Evolutionary conservation across 1,140 invertebrate genomes (phyloP).

Genomic region (Drosophila tsacasi): DNA sequence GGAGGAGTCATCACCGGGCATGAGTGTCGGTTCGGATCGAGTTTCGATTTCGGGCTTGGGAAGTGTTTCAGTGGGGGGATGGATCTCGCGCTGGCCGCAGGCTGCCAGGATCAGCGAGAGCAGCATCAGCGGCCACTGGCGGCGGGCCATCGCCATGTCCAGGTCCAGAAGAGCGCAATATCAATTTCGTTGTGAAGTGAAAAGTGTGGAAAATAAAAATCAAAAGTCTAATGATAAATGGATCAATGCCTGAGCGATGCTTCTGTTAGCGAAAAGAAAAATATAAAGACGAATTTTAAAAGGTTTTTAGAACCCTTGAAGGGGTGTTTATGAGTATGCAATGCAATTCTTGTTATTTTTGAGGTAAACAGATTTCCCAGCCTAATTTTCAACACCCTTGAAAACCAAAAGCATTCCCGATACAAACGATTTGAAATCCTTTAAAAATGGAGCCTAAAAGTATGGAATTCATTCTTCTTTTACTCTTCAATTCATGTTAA

Average conservation of each 20-base stretch:
- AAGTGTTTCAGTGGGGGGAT: not conserved
- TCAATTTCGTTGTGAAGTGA: not conserved
- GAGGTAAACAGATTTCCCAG: too few relatives aligned
- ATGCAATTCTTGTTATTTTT: too few relatives aligned
- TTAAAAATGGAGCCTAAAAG: not conserved
- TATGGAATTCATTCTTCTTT: not conserved
- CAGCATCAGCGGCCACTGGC: slow-evolving; percentile 14
- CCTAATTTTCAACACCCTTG: too few relatives aligned
- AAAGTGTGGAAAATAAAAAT: not conserved
- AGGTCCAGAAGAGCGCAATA: not conserved
- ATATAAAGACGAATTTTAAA: not conserved
- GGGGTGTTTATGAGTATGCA: too few relatives aligned
- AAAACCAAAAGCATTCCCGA: too few relatives aligned
- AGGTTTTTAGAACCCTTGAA: too few relatives aligned
- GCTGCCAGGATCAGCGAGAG: slow-evolving; percentile 13
- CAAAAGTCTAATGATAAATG: not conserved
- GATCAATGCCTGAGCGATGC: not conserved
- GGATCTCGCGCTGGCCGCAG: not conserved
- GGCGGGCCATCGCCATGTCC: slow-evolving; percentile 10
- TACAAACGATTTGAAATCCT: not conserved
- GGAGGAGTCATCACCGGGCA: not conserved
- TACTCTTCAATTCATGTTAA: not conserved
- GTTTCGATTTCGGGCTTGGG: not conserved
- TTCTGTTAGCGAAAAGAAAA: not conserved
- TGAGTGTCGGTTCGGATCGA: not conserved